Conservation (phyloP, 2,113 vertebrate genomes). For the Ophiodon elongatus region DNA sequence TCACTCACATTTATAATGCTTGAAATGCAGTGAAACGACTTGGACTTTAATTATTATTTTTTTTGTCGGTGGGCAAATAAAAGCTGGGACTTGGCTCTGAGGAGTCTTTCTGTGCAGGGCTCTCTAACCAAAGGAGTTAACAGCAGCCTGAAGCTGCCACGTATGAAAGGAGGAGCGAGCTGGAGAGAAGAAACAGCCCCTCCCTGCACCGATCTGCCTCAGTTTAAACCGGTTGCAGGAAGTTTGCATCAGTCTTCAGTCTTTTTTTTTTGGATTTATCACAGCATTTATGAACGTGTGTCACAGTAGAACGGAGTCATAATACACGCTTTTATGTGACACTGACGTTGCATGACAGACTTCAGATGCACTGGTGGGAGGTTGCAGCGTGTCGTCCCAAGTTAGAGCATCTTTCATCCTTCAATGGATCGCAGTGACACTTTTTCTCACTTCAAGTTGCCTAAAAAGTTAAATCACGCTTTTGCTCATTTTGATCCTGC, state of each 20-base stretch:
- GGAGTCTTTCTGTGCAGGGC: neutral
- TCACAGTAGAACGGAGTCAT: rapidly evolving
- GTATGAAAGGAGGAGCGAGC: conserved; percentile 80
- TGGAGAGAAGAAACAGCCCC: conserved; percentile 20
- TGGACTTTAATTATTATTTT: neutral
- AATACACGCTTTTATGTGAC: neutral
- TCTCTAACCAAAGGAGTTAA: conserved; percentile 2
- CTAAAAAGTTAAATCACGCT: neutral
- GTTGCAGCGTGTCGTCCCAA: neutral
- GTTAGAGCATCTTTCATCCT: neutral
- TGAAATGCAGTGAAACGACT: neutral
- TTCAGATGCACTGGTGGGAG: neutral
- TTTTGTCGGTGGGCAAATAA: neutral
- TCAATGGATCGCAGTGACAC: neutral
- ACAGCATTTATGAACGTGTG: neutral
- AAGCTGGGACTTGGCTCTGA: neutral
- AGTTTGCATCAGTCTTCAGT: conserved; percentile 59
- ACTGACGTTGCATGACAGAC: neutral
- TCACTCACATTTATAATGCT: neutral
- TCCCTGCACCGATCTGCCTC: conserved; percentile 20
- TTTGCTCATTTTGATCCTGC: neutral
- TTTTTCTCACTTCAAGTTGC: neutral
- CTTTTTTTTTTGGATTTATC: neutral
- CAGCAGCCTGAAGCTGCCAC: conserved; percentile 70
- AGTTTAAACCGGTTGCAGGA: neutral